Evolutionary conservation across 1,140 invertebrate genomes (phyloP).

Genomic region (Pectinophora gossypiella): DNA sequence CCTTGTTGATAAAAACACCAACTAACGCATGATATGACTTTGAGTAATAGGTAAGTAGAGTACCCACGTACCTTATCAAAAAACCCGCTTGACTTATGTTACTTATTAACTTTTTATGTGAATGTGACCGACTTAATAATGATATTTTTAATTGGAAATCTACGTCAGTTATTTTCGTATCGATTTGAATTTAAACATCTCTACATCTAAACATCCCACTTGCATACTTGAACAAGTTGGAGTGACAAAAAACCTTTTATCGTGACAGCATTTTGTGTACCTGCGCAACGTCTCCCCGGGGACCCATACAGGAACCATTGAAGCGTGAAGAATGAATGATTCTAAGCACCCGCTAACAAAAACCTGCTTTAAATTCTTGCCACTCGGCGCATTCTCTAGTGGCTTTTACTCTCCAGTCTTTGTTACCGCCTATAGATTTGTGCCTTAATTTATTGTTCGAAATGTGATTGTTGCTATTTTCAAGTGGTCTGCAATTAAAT

Average conservation of each 20-base stretch:
- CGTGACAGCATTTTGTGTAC: slow-evolving; percentile 35
- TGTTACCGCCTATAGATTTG: neutral
- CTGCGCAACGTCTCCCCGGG: slow-evolving; percentile 44
- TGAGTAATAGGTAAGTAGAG: no score
- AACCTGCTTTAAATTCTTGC: slow-evolving; percentile 46
- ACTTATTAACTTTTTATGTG: no score
- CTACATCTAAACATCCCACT: neutral
- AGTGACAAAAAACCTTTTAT: slow-evolving; percentile 29
- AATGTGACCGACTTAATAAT: no score
- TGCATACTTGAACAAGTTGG: slow-evolving; percentile 30
- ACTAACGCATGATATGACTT: no score
- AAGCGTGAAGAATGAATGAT: slow-evolving; percentile 56
- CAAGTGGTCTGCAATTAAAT: neutral
- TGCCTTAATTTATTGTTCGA: neutral
- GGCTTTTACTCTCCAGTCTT: neutral
- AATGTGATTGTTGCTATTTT: neutral
- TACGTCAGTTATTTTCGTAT: no score
- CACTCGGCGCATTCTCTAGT: slow-evolving; percentile 5
- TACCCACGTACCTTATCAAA: no score
- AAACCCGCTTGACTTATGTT: no score
- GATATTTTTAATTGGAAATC: no score
- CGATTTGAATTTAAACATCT: no score
- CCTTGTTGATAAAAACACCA: neutral
- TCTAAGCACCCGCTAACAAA: slow-evolving; percentile 44
- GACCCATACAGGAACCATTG: slow-evolving; percentile 42